phyloP scores from a whole-genome alignment of 1,140 invertebrate species.

The Drosophila nigrodunni region DNA sequence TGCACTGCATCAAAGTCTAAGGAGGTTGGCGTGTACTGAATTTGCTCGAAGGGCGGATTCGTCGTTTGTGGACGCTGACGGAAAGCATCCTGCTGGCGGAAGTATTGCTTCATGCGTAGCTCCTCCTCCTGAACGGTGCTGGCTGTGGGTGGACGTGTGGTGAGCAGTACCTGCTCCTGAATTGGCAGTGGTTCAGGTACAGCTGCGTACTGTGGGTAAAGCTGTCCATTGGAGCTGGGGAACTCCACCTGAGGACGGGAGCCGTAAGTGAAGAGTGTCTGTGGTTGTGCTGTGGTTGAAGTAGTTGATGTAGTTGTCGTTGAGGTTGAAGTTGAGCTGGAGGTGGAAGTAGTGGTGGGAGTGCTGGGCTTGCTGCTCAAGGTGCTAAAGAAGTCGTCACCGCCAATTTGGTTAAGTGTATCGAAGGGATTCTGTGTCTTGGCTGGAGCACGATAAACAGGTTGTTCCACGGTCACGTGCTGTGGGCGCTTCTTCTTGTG shows the following conservation, averaged over 20 bases:
- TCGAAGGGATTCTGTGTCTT: conserved; percentile 73
- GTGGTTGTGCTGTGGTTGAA: conserved; percentile 64
- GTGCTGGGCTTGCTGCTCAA: conserved; percentile 53
- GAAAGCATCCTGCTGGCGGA: conserved; percentile 81
- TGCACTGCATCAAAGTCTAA: conserved; percentile 55
- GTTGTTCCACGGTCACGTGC: conserved; percentile 58
- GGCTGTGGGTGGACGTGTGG: conserved; percentile 59
- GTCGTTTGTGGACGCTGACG: conserved; percentile 76
- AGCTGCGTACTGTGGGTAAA: conserved; percentile 64
- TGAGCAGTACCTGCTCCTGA: conserved; percentile 63
- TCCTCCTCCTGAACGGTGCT: conserved; percentile 60
- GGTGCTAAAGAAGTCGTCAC: conserved; percentile 76
- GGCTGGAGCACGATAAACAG: conserved; percentile 60
- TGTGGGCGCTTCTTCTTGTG: conserved; percentile 78
- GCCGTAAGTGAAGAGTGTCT: conserved; percentile 72
- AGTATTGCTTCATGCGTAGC: conserved; percentile 81
- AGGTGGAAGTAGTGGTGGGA: conserved; percentile 28
- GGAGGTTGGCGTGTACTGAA: conserved; percentile 67
- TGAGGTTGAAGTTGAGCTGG: conserved; percentile 58
- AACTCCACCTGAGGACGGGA: conserved; percentile 75
- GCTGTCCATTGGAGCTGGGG: conserved; percentile 69
- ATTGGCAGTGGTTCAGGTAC: conserved; percentile 28
- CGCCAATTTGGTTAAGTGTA: conserved; percentile 74
- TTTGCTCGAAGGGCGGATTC: conserved; percentile 71
- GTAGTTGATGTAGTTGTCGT: conserved; percentile 65